phyloP scores from a whole-genome alignment of 2,797 vertebrate species.

The Xerus rutilus region DNA sequence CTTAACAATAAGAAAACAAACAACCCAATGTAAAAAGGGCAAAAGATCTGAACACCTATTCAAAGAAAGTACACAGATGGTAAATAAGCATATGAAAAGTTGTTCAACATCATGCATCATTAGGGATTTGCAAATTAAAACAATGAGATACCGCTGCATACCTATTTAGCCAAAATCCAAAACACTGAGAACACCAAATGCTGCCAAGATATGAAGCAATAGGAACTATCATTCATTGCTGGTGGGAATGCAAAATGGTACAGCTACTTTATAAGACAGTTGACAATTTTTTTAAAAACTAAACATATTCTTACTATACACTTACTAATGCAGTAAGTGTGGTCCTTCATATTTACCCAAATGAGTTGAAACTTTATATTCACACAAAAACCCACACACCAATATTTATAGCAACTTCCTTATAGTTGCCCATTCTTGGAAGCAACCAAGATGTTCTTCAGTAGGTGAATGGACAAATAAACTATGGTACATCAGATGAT shows the following conservation, averaged over 20 bases:
- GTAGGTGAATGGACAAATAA: background rate
- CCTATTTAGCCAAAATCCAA: background rate
- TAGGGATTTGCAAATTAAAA: background rate
- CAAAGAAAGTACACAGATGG: background rate
- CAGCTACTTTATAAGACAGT: background rate
- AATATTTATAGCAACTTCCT: background rate
- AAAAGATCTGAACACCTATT: background rate
- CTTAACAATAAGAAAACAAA: slow-evolving; percentile 1
- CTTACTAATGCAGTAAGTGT: background rate
- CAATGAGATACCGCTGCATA: background rate
- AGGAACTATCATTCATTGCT: background rate
- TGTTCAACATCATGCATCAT: background rate
- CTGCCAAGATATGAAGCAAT: background rate
- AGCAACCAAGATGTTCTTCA: background rate
- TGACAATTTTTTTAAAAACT: background rate
- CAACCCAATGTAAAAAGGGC: background rate
- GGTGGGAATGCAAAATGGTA: background rate
- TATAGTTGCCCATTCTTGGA: background rate
- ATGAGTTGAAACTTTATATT: background rate
- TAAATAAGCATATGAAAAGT: background rate
- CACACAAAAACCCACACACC: background rate
- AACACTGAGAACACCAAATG: background rate
- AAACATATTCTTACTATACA: background rate
- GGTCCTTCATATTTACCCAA: background rate
- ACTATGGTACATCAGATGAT: background rate